Conservation (phyloP, 2,888 invertebrate species). For the Morpho achilles region DNA sequence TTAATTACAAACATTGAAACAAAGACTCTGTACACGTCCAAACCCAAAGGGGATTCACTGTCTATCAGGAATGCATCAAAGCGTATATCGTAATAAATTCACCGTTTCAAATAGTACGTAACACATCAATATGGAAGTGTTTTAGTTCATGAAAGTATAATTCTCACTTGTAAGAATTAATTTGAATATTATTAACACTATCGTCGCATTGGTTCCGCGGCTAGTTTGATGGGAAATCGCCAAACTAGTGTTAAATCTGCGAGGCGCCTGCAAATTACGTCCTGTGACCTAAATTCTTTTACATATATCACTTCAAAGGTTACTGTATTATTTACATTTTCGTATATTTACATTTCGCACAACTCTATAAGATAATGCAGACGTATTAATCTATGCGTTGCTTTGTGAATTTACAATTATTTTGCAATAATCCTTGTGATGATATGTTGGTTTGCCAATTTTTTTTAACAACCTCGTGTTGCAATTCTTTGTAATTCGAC, state of each 20-base stretch:
- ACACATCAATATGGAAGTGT: slow-evolving; percentile 8
- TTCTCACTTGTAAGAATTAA: slow-evolving; percentile 25
- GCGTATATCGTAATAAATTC: slow-evolving; percentile 1
- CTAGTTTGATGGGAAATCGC: slow-evolving; percentile 18
- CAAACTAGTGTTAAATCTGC: slow-evolving; percentile 1
- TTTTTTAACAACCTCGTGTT: no score
- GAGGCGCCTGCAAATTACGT: slow-evolving; percentile 14
- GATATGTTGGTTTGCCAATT: no score
- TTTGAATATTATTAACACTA: slow-evolving; percentile 28
- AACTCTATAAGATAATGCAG: neutral
- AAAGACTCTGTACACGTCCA: slow-evolving; percentile 4
- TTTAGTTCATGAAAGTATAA: slow-evolving; percentile 30
- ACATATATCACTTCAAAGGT: slow-evolving; percentile 12
- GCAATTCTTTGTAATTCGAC: no score
- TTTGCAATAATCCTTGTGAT: no score
- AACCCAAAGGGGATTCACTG: slow-evolving; percentile 2
- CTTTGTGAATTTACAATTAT: no score
- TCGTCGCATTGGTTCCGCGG: slow-evolving; percentile 3
- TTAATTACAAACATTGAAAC: slow-evolving; percentile 4
- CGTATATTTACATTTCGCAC: no score
- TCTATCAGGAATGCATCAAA: slow-evolving; percentile 6
- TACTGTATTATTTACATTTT: neutral
- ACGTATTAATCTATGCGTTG: neutral
- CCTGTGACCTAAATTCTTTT: slow-evolving; percentile 22
- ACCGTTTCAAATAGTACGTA: slow-evolving; percentile 10